phyloP scores from a whole-genome alignment of 2,797 vertebrate genomes.

The Myotis daubentonii region DNA sequence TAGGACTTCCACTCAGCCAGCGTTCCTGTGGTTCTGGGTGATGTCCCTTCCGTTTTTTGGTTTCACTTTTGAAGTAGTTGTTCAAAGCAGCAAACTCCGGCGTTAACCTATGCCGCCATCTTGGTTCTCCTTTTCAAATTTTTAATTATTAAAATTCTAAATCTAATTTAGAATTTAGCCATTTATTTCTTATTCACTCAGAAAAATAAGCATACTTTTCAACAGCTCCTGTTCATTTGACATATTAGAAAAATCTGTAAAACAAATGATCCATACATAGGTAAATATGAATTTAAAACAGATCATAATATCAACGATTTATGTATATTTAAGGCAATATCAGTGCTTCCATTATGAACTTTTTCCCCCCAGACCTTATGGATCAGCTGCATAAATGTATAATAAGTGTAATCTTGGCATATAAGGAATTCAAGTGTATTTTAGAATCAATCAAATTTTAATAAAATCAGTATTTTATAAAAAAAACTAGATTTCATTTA shows the following conservation, averaged over 20 bases:
- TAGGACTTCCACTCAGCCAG: too few relatives aligned
- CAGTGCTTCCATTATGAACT: not conserved
- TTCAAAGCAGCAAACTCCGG: too few relatives aligned
- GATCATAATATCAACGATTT: conserved; percentile 24
- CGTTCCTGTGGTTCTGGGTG: too few relatives aligned
- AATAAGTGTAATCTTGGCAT: not conserved
- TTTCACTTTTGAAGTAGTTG: too few relatives aligned
- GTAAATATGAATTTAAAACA: conserved; percentile 45
- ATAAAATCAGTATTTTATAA: conserved; percentile 29
- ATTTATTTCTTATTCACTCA: not conserved
- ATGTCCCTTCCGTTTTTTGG: too few relatives aligned
- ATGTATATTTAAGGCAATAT: not conserved
- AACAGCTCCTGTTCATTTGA: conserved; percentile 1
- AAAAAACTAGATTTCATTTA: conserved; percentile 16
- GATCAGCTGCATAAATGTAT: not conserved
- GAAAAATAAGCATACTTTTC: conserved; percentile 28
- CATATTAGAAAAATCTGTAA: not conserved
- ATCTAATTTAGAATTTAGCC: not conserved
- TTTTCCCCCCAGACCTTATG: not conserved
- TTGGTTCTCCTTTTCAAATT: too few relatives aligned
- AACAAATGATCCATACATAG: conserved; percentile 32
- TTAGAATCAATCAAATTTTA: conserved; percentile 15
- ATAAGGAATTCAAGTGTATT: conserved; percentile 20
- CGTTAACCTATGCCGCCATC: too few relatives aligned
- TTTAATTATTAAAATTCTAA: conserved; percentile 59